Evolutionary conservation across 64 coral and sea anemone genomes (phyloP).

Genomic region (Stylophora pistillata): DNA sequence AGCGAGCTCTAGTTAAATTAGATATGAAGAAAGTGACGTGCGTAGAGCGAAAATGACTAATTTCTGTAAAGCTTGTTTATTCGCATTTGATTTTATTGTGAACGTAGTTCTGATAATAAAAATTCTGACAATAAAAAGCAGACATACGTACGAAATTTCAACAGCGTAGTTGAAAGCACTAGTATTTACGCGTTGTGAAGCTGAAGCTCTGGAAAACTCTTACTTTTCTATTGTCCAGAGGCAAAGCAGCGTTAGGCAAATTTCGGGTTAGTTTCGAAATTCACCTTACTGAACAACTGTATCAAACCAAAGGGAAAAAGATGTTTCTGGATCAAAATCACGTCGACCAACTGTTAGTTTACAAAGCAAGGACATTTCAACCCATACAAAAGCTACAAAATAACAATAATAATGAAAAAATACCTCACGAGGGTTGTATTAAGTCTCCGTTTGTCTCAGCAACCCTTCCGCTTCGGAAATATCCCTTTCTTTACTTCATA

Average conservation of each 20-base stretch:
- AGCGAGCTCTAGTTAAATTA: background rate
- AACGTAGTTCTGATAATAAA: background rate
- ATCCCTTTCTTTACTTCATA: background rate
- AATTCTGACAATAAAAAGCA: too few species aligned
- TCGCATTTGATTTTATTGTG: background rate
- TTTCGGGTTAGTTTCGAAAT: background rate
- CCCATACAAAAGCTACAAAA: background rate
- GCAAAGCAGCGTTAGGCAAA: too few species aligned
- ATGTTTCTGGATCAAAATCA: background rate
- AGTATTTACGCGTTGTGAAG: too few species aligned
- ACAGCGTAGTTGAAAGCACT: too few species aligned
- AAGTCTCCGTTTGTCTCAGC: background rate
- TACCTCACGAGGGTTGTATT: background rate
- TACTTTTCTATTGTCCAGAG: too few species aligned
- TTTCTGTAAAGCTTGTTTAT: background rate
- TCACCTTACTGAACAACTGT: background rate
- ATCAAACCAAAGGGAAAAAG: background rate
- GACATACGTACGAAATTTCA: too few species aligned
- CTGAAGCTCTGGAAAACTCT: too few species aligned
- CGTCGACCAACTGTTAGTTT: slow-evolving; percentile 1
- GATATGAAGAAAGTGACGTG: background rate
- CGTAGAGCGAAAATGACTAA: background rate
- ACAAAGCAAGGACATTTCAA: background rate
- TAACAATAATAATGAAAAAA: background rate
- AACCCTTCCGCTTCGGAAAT: background rate